Evolutionary conservation across 1,140 invertebrate genomes (phyloP).

Genomic region (Pachypsylla venusta): DNA sequence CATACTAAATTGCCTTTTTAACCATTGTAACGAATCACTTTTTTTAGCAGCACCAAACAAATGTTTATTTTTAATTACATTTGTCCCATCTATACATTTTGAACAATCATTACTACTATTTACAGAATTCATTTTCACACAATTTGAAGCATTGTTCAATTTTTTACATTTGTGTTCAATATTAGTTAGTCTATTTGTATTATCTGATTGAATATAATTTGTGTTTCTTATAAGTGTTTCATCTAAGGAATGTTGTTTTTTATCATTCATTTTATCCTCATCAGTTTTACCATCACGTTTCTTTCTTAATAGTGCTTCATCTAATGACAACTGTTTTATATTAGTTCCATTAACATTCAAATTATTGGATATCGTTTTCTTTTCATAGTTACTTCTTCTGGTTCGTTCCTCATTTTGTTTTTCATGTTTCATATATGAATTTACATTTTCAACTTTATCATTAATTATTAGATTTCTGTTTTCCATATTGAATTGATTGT

Average conservation of each 20-base stretch:
- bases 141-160: too few relatives aligned
- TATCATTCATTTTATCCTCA: not conserved
- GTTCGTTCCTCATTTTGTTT: too few relatives aligned
- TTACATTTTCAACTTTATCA: too few relatives aligned
- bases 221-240: not conserved
- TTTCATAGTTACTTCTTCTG: not conserved
- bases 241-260: slow-evolving; percentile 4
- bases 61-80: not conserved
- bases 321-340: not conserved
- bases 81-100: too few relatives aligned
- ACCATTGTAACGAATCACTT: not conserved
- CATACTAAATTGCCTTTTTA: slow-evolving; percentile 1
- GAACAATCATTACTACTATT: too few relatives aligned
- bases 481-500: not conserved
- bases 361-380: not conserved
- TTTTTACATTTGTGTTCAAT: too few relatives aligned
- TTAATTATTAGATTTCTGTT: not conserved
- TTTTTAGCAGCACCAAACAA: not conserved
- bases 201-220: too few relatives aligned
- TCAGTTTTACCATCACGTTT: not conserved
- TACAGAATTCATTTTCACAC: too few relatives aligned
- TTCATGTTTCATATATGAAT: too few relatives aligned
- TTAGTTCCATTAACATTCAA: not conserved
- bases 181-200: too few relatives aligned
- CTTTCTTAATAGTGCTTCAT: not conserved